A percentile compares a stretch with the other conserved stretches of the same genome.
Conservation (phyloP, 2,888 invertebrate genomes). For the Venustoraphidia nigricollis region DNA sequence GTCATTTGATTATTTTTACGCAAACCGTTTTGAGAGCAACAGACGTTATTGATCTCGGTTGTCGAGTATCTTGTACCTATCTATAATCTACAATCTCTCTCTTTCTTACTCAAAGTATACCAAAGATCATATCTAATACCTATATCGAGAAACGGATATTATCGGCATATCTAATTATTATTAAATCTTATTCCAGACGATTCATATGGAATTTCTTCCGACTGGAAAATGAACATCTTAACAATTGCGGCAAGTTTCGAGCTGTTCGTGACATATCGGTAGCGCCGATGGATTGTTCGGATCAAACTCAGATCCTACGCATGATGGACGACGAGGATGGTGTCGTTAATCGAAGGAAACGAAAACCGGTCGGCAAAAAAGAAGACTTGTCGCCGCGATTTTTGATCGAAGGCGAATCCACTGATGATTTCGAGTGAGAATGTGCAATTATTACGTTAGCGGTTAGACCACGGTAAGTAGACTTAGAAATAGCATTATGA, state of each 20-base stretch:
- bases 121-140: no score
- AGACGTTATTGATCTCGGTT: no score
- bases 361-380: conserved; percentile 28
- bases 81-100: no score
- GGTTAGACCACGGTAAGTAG: no score
- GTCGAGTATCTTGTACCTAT: no score
- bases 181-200: conserved; percentile 37
- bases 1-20: no score
- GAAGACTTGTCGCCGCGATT: conserved; percentile 21
- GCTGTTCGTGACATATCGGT: conserved; percentile 96
- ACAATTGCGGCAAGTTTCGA: conserved; percentile 97
- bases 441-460: no score
- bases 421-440: conserved; percentile 23
- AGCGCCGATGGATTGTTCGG: conserved; percentile 83
- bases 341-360: conserved; percentile 53
- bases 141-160: no score
- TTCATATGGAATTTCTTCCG: conserved; percentile 99
- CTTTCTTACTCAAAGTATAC: no score
- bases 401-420: conserved; percentile 25
- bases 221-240: conserved; percentile 95
- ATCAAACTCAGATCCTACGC: conserved; percentile 73
- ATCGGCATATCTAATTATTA: neutral
- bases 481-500: no score
- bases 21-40: no score
- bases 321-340: conserved; percentile 96